These are phyloP conservation scores for Macroteleia sp. DNA, from an alignment of 2,888 invertebrate genomes.

Conservation along the genomic window DNA sequence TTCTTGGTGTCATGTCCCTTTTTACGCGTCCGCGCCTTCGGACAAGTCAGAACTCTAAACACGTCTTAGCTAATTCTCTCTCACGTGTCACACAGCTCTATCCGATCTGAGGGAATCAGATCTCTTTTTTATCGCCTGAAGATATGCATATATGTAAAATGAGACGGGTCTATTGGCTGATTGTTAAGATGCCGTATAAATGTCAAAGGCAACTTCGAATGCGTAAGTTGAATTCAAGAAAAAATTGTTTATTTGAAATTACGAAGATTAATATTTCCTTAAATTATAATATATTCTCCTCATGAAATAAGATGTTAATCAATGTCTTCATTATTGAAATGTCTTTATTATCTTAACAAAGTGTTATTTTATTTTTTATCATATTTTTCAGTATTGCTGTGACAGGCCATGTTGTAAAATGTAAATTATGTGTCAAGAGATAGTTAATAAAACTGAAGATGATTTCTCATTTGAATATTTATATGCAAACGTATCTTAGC, in stretches of 20 bases:
- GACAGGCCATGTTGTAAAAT: conserved; percentile 23
- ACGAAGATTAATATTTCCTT: too few relatives aligned
- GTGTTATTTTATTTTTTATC: conserved; percentile 17
- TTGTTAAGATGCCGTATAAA: conserved; percentile 26
- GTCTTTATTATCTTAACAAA: conserved; percentile 11
- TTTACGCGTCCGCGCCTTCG: conserved; percentile 82
- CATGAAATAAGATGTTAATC: not conserved
- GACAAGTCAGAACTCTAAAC: conserved; percentile 80
- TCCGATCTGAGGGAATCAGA: conserved; percentile 66
- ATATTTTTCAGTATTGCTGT: conserved; percentile 11
- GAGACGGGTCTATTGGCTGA: conserved; percentile 27
- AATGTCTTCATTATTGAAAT: conserved; percentile 8
- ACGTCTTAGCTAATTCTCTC: conserved; percentile 73
- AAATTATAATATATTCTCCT: too few relatives aligned
- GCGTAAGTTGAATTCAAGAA: conserved; percentile 1
- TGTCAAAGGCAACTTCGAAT: conserved; percentile 20
- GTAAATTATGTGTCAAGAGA: conserved; percentile 25
- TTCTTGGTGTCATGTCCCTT: conserved; percentile 82
- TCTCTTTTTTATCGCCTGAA: conserved; percentile 42
- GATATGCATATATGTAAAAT: conserved; percentile 36
- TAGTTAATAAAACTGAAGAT: conserved; percentile 20
- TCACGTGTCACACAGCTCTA: conserved; percentile 79
- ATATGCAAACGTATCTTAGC: not conserved
- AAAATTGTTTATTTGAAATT: not conserved
- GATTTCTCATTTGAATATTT: conserved; percentile 23